Conservation (phyloP, 2,113 vertebrate species). For the Crotophaga sulcirostris region DNA sequence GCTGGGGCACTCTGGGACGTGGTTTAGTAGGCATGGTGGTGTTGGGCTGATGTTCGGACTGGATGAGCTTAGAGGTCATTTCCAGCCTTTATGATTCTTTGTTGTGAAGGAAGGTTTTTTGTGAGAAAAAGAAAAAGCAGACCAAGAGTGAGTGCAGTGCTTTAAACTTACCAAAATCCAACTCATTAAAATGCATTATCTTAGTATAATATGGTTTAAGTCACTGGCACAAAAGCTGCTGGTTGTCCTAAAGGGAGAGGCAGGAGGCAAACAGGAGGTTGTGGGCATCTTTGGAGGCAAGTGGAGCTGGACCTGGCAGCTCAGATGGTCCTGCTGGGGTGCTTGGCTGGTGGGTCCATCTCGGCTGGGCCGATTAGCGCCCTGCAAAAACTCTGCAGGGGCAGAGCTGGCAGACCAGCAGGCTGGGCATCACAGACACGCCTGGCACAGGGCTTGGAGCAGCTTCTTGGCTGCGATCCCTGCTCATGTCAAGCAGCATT, state of each 20-base stretch:
- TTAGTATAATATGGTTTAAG: not conserved
- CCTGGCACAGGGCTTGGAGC: not conserved
- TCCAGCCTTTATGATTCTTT: too few relatives aligned
- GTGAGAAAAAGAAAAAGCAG: not conserved
- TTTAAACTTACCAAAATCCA: not conserved
- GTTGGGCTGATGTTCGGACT: too few relatives aligned
- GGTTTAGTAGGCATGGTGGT: too few relatives aligned
- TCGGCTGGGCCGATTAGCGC: not conserved
- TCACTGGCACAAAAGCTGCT: not conserved
- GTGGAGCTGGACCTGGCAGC: not conserved
- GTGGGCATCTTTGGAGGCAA: not conserved
- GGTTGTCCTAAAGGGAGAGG: not conserved
- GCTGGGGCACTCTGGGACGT: too few relatives aligned
- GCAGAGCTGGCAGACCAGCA: not conserved
- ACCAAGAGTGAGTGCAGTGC: accelerated
- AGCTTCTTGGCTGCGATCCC: not conserved
- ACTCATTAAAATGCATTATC: not conserved
- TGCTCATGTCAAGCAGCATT: accelerated
- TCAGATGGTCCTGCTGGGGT: not conserved
- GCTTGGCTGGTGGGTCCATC: not conserved
- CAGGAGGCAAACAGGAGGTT: not conserved
- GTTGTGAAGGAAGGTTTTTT: not conserved
- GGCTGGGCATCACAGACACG: accelerated
- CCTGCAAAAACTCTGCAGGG: not conserved
- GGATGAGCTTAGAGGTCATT: too few relatives aligned